Evolutionary conservation across 2,888 invertebrate species (phyloP), one percentile per base, ranked within the genome.

Genomic region (Ectemnius lituratus): DNA sequence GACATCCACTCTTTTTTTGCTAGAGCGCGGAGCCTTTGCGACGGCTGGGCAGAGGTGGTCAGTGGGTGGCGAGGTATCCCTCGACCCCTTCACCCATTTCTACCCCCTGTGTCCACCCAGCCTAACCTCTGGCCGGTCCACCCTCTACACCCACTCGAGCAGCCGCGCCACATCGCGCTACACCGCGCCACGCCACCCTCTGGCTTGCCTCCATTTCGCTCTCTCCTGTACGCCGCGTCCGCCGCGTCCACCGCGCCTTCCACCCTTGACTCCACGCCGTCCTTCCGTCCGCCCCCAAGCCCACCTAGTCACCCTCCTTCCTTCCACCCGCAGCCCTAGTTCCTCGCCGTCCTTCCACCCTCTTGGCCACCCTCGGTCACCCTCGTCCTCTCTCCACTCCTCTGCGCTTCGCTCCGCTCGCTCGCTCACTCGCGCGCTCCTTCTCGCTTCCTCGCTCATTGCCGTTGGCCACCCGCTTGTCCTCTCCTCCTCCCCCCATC

Each of bases 61-160:
- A 85, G 87, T 86, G 86, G 88, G 87, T 88, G 88, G 88, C 68
- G 80, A 78, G 80, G 78, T 79, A 80, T 78, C 81, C 79, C 82
- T 83, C 78, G 82, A 75, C 76, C 83, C 83, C 83, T 80, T 83
- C 84, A 78, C 85, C 78, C 80, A 75, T 70, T 72, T 73, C 78
- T 78, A 63, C 75, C 74, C 77, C 70, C 81, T 75, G 66, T 73
- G 78, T 70, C 77, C 80, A 71, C 72, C 75, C 80, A 62, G 70
- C 73, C 80, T 73, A 72, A 67, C 81, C 70, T 79, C 16, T 52
- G 8, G 52, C 16, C 52, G n/a, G 13, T 16, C 37, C 52, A 52
- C 60, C 47, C 63, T 45, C 60, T 49, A 59, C 70, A 73, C 65
- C 70, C 72, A 56, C 69, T 63, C 67, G 47, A 47, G 46, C 67